Percentiles rank a stretch among this genome's conserved stretches.
These are phyloP conservation scores for Pteromalus puparum DNA, from an alignment of 1,140 invertebrate species.

Conservation along the genomic window DNA sequence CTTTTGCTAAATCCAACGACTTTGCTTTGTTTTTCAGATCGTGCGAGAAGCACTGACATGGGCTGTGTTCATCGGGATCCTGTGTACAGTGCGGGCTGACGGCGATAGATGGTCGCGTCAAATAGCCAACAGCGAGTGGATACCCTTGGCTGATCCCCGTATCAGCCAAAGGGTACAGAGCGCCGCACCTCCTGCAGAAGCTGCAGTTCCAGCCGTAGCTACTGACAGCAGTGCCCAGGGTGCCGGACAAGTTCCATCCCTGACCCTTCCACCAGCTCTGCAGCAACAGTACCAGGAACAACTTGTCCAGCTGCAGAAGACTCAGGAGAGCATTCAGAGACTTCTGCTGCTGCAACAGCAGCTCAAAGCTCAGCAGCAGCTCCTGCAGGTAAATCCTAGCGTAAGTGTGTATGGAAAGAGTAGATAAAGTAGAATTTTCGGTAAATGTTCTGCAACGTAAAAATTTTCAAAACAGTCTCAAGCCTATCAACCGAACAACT, in stretches of 20 bases:
- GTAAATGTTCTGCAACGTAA: not conserved
- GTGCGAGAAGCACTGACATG: conserved; percentile 58
- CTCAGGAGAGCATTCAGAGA: conserved; percentile 71
- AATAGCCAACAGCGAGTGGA: conserved; percentile 72
- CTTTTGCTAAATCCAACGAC: not conserved
- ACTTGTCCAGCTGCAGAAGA: conserved; percentile 70
- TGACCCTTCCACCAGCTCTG: conserved; percentile 65
- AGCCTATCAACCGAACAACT: conserved; percentile 62
- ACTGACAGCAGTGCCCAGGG: conserved; percentile 16
- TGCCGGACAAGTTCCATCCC: conserved; percentile 50
- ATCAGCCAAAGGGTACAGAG: conserved; percentile 47
- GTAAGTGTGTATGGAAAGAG: too few species aligned
- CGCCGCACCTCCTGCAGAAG: conserved; percentile 46
- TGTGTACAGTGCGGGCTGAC: conserved; percentile 15
- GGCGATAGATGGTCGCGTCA: conserved; percentile 72
- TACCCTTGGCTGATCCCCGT: conserved; percentile 67
- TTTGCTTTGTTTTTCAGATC: conserved; percentile 57
- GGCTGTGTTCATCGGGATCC: conserved; percentile 52
- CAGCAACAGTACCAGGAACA: conserved; percentile 72
- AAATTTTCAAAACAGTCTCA: conserved; percentile 61
- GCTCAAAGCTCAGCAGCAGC: conserved; percentile 66
- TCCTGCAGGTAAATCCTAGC: conserved; percentile 64
- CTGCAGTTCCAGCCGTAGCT: conserved; percentile 30
- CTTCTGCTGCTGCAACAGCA: conserved; percentile 69
- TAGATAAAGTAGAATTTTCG: too few species aligned